Evolutionary conservation across 2,797 vertebrate species (phyloP).

Genomic region (Ptychobarbus kaznakovi): DNA sequence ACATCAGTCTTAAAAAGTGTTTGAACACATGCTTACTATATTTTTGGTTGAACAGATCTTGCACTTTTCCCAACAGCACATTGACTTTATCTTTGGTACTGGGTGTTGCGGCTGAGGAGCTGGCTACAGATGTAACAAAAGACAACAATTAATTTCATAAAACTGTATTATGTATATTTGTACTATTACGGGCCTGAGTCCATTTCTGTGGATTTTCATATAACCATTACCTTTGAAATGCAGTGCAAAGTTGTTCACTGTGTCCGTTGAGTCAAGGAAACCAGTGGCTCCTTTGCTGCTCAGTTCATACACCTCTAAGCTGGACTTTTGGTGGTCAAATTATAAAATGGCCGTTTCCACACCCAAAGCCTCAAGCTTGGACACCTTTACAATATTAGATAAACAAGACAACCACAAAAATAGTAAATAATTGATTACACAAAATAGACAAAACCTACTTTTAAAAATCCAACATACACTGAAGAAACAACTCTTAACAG

Average conservation of each 20-base stretch:
- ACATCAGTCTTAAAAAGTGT: background rate
- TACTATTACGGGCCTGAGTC: background rate
- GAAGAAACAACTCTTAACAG: background rate
- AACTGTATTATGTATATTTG: constrained; percentile 1
- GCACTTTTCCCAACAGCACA: constrained; percentile 26
- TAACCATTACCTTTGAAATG: constrained; percentile 16
- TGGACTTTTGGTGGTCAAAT: constrained; percentile 16
- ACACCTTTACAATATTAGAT: constrained; percentile 32
- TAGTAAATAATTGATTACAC: constrained; percentile 2
- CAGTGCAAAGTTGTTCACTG: constrained; percentile 19
- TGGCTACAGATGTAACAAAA: constrained; percentile 29
- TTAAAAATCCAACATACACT: background rate
- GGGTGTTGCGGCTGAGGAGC: background rate
- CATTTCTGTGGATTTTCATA: constrained; percentile 2
- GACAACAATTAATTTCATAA: constrained; percentile 28
- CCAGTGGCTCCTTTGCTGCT: constrained; percentile 7
- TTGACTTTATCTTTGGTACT: background rate
- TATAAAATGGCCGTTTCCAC: constrained; percentile 20
- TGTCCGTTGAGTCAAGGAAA: constrained; percentile 1
- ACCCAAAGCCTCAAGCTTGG: constrained; percentile 37
- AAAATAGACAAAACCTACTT: constrained; percentile 9
- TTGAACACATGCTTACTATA: constrained; percentile 12
- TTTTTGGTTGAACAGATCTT: constrained; percentile 39
- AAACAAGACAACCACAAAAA: constrained; percentile 18
- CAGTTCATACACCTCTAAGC: background rate